These are phyloP conservation scores for Crocidura indochinensis DNA, from an alignment of 2,797 vertebrate genomes.

Conservation along the genomic window DNA sequence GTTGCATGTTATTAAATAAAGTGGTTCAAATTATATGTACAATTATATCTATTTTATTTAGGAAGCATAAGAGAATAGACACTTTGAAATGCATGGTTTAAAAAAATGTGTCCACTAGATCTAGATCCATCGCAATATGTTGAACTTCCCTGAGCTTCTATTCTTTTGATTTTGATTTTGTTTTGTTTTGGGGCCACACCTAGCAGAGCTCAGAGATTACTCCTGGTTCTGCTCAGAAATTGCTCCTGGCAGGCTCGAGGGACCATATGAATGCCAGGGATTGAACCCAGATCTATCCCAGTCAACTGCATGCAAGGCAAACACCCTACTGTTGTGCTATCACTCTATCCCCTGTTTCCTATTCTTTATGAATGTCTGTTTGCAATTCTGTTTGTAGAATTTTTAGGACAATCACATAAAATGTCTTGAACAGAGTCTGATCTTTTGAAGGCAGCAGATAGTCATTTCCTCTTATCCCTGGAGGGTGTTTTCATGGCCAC, in stretches of 20 bases:
- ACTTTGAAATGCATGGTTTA: not conserved
- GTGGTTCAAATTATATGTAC: constrained; percentile 17
- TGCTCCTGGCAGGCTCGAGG: too few species aligned
- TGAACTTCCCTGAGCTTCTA: not conserved
- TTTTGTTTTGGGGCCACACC: too few species aligned
- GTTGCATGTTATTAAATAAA: constrained; percentile 51
- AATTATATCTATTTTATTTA: not conserved
- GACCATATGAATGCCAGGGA: too few species aligned
- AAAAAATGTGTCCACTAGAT: not conserved
- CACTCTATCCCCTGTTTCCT: too few species aligned
- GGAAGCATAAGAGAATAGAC: not conserved
- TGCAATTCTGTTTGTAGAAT: not conserved
- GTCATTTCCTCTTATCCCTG: not conserved
- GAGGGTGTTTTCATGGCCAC: not conserved
- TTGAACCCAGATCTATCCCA: too few species aligned
- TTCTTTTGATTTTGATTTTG: too few species aligned
- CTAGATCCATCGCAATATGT: not conserved
- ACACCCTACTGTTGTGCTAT: too few species aligned
- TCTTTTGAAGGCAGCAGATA: not conserved
- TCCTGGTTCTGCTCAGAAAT: too few species aligned
- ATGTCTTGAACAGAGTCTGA: not conserved
- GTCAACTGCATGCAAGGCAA: too few species aligned
- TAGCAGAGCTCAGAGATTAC: too few species aligned
- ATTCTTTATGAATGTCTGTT: not conserved
- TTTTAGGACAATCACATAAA: not conserved